These are phyloP conservation scores for Neogobius melanostomus DNA, from an alignment of 2,113 vertebrate species.

Conservation along the genomic window DNA sequence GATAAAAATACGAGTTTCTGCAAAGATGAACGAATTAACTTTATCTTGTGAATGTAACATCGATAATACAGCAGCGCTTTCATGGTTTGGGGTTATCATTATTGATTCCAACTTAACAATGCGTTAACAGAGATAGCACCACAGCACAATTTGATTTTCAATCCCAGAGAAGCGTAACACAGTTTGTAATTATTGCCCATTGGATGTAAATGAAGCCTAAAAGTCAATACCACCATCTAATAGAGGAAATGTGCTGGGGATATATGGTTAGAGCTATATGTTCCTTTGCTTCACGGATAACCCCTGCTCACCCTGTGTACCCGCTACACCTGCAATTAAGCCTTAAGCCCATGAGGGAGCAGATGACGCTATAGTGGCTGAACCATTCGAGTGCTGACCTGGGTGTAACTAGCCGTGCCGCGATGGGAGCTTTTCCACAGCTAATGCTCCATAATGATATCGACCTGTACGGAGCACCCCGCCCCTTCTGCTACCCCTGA, in stretches of 20 bases:
- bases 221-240: slow-evolving; percentile 53
- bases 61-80: not conserved
- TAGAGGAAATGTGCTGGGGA: slow-evolving; percentile 40
- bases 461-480: slow-evolving; percentile 33
- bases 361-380: slow-evolving; percentile 58
- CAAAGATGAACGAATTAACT: not conserved
- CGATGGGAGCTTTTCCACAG: slow-evolving; percentile 43
- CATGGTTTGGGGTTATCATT: not conserved
- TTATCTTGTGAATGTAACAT: not conserved
- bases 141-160: not conserved
- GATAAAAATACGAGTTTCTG: no score
- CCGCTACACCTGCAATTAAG: slow-evolving; percentile 65
- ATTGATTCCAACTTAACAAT: not conserved
- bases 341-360: slow-evolving; percentile 47
- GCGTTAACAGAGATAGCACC: not conserved
- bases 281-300: slow-evolving; percentile 52
- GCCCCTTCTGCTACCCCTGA: not conserved
- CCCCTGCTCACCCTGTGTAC: slow-evolving; percentile 45
- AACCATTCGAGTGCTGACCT: slow-evolving; percentile 64
- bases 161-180: not conserved
- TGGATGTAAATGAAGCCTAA: slow-evolving; percentile 54
- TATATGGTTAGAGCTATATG: slow-evolving; percentile 35
- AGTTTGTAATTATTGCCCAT: slow-evolving; percentile 42
- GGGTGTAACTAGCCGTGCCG: slow-evolving; percentile 32
- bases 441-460: slow-evolving; percentile 73